These are phyloP conservation scores for Leucopsar rothschildi DNA, from an alignment of 2,113 vertebrate species.

Conservation along the genomic window DNA sequence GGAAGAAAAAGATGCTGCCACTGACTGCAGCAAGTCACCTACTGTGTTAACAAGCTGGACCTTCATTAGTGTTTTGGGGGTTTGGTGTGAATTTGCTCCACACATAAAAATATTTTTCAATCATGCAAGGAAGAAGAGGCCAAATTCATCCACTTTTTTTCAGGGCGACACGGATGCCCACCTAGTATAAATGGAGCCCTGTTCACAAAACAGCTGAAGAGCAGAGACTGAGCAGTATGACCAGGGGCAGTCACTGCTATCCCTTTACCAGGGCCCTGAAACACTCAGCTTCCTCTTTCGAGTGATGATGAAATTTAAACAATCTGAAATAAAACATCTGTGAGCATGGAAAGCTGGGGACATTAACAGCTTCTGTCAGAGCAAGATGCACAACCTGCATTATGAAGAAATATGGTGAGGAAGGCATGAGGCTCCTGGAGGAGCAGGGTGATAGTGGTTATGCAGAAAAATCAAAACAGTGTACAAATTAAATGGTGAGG, in stretches of 20 bases:
- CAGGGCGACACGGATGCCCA: background rate
- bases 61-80: background rate
- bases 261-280: background rate
- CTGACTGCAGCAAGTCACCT: background rate
- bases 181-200: background rate
- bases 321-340: background rate
- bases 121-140: background rate
- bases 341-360: background rate
- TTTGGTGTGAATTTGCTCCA: background rate
- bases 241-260: rapidly evolving
- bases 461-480: background rate
- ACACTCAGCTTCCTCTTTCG: background rate
- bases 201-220: background rate
- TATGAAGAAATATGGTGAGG: rapidly evolving
- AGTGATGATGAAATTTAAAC: background rate
- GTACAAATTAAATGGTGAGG: background rate
- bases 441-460: background rate
- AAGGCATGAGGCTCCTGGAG: background rate
- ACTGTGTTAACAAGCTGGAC: background rate
- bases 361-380: background rate
- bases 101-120: background rate
- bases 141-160: background rate
- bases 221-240: background rate
- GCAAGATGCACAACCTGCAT: background rate
- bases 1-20: background rate